Evolutionary conservation across 2,888 invertebrate species (phyloP).

Genomic region (Ernsta delagoae): DNA sequence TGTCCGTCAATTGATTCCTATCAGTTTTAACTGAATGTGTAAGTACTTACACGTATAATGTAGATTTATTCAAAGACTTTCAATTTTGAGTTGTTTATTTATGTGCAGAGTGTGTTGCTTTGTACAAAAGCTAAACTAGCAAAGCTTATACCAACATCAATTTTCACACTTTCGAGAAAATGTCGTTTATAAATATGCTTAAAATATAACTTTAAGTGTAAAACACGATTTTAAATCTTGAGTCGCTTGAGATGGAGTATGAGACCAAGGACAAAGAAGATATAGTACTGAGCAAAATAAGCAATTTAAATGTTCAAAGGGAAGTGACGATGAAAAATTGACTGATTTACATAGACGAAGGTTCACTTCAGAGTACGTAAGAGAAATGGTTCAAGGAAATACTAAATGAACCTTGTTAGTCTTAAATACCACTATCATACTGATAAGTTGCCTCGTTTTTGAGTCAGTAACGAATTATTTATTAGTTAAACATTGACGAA

Average conservation of each 20-base stretch:
- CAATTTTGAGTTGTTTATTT: no score
- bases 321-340: not conserved
- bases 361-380: not conserved
- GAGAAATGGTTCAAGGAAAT: not conserved
- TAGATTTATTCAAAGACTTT: no score
- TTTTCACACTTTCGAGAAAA: not conserved
- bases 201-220: no score
- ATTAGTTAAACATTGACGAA: not conserved
- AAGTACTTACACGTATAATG: no score
- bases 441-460: no score
- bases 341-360: not conserved
- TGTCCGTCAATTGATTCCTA: no score
- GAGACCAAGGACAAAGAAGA: no score
- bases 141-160: not conserved
- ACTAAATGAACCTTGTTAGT: not conserved
- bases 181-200: no score
- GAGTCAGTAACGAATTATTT: no score
- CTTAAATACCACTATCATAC: not conserved
- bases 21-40: no score
- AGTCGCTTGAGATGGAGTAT: no score
- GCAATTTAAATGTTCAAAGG: not conserved
- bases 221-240: no score
- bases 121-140: not conserved
- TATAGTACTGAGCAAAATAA: not conserved
- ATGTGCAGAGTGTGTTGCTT: not conserved